These are phyloP conservation scores for Siniperca obscura DNA, from an alignment of 2,797 vertebrate species.

Conservation along the genomic window DNA sequence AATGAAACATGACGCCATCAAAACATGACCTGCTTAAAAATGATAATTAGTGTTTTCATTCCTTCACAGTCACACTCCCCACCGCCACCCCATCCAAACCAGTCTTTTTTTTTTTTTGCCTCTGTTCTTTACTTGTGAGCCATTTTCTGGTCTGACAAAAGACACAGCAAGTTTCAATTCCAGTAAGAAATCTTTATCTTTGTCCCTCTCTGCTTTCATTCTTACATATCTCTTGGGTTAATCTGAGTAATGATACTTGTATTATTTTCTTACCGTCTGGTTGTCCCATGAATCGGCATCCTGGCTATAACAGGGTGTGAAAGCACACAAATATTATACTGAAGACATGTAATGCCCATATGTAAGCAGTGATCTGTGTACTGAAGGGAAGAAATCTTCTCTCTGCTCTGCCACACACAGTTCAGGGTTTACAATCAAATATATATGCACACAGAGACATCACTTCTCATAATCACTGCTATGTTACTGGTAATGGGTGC, in stretches of 20 bases:
- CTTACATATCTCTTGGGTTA: not conserved
- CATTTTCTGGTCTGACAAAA: constrained; percentile 6
- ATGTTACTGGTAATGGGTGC: constrained; percentile 37
- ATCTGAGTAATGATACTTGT: constrained; percentile 2
- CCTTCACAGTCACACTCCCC: constrained; percentile 41
- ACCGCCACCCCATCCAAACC: not conserved
- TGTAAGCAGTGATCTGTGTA: constrained; percentile 8
- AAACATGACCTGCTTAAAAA: constrained; percentile 77
- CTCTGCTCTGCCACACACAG: constrained; percentile 19
- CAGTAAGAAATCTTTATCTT: not conserved
- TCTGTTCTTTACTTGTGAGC: not conserved
- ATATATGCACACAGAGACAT: constrained; percentile 44
- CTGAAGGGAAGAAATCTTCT: not conserved
- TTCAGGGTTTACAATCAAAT: constrained; percentile 24
- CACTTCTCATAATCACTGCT: constrained; percentile 66
- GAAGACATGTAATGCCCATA: constrained; percentile 42
- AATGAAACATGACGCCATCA: constrained; percentile 72
- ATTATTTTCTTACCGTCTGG: constrained; percentile 64
- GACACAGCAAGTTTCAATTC: not conserved
- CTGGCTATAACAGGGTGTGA: constrained; percentile 21
- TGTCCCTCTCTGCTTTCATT: not conserved
- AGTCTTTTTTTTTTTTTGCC: not conserved
- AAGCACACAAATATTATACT: constrained; percentile 32
- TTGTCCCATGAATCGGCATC: constrained; percentile 29
- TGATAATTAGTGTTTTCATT: constrained; percentile 76